Conservation (phyloP, 2,113 vertebrate species). For the Pollachius pollachius region DNA sequence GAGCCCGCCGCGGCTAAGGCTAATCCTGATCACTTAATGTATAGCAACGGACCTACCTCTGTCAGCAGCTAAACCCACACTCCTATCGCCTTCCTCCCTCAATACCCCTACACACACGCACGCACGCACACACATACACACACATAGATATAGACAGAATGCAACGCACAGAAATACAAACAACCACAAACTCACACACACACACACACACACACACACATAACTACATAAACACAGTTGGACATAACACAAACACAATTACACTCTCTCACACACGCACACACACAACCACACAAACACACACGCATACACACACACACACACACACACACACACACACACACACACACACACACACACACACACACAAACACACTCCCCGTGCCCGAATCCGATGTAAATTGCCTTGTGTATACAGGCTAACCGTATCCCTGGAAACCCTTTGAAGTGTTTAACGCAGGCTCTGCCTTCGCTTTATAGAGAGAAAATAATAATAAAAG, state of each 20-base stretch:
- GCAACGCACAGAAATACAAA: conserved; percentile 2
- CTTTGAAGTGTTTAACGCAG: conserved; percentile 35
- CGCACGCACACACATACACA: neutral
- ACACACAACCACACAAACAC: too few relatives aligned
- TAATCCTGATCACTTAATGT: conserved; percentile 66
- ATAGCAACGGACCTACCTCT: conserved; percentile 51
- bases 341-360: conserved; percentile 5
- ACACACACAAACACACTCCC: conserved; percentile 18
- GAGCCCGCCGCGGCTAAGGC: conserved; percentile 45
- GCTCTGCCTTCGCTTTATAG: neutral
- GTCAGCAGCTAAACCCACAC: conserved; percentile 38
- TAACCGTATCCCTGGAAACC: conserved; percentile 36
- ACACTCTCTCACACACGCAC: too few relatives aligned
- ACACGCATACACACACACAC: neutral
- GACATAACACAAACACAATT: too few relatives aligned
- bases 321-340: conserved; percentile 28
- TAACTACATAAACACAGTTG: too few relatives aligned
- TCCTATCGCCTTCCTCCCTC: conserved; percentile 45
- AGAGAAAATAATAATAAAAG: too few relatives aligned
- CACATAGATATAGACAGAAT: conserved; percentile 23
- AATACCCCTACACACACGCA: conserved; percentile 1
- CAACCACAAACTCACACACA: conserved; percentile 7
- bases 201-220: conserved; percentile 12
- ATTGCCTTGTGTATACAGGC: neutral
- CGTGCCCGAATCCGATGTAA: neutral